These are phyloP conservation scores for Labia minor DNA, from an alignment of 2,888 invertebrate species.

Conservation along the genomic window DNA sequence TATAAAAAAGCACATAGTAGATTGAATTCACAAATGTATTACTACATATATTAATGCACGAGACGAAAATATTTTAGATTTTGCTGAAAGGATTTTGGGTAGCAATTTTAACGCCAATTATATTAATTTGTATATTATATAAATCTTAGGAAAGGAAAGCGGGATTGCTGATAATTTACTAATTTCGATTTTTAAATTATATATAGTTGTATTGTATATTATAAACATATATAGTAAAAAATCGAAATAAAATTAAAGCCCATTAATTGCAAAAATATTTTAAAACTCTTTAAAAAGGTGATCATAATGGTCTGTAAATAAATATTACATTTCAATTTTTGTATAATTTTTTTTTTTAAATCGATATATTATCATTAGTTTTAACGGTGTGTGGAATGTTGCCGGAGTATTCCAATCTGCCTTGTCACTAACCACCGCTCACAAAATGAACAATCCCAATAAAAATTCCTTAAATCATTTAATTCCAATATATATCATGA, in stretches of 20 bases:
- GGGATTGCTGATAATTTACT: neutral
- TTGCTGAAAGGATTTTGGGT: slow-evolving; percentile 23
- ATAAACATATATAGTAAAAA: too few relatives aligned
- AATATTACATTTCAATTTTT: slow-evolving; percentile 34
- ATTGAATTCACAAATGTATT: slow-evolving; percentile 13
- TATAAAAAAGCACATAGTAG: slow-evolving; percentile 32
- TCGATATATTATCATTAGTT: slow-evolving; percentile 31
- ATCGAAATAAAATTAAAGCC: slow-evolving; percentile 13
- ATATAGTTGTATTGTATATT: neutral
- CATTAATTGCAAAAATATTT: slow-evolving; percentile 18
- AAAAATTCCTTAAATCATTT: slow-evolving; percentile 23
- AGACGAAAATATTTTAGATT: neutral
- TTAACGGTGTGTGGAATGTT: slow-evolving; percentile 47
- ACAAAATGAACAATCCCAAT: neutral
- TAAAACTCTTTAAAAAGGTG: slow-evolving; percentile 25
- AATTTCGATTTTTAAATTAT: neutral
- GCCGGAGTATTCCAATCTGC: slow-evolving; percentile 54
- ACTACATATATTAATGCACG: neutral
- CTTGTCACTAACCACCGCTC: slow-evolving; percentile 34
- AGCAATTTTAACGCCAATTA: slow-evolving; percentile 16
- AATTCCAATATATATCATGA: slow-evolving; percentile 29
- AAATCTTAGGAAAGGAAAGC: neutral
- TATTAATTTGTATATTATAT: neutral
- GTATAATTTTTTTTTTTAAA: too few relatives aligned
- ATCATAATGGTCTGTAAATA: slow-evolving; percentile 34